Conservation (phyloP, 2,888 invertebrate genomes). For the Dusona sp. region DNA sequence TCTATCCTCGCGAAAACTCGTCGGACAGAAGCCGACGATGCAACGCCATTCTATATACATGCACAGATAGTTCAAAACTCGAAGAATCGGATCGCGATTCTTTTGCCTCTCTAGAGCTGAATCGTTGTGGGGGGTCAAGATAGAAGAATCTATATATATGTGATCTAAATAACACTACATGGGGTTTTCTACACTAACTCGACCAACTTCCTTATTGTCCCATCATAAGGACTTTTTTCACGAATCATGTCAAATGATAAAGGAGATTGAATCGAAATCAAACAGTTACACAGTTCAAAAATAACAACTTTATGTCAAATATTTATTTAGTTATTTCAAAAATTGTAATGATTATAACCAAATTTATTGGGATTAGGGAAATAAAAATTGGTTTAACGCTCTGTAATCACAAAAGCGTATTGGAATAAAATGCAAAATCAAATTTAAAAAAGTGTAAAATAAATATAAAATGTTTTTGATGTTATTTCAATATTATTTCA, state of each 20-base stretch:
- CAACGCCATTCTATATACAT: constrained; percentile 23
- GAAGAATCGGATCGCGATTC: constrained; percentile 62
- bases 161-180: constrained; percentile 2
- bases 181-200: neutral
- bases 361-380: no score
- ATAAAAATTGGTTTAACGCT: no score
- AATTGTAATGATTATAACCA: neutral
- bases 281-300: no score
- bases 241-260: neutral
- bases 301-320: no score
- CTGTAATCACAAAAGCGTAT: no score
- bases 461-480: no score
- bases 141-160: constrained; percentile 52
- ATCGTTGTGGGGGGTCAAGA: constrained; percentile 62
- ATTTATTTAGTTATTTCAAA: neutral
- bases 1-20: constrained; percentile 64
- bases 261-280: neutral
- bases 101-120: constrained; percentile 60
- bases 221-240: neutral
- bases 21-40: constrained; percentile 65
- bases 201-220: neutral
- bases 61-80: constrained; percentile 47
- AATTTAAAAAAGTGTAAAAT: no score
- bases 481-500: neutral
- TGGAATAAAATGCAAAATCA: no score